Percentiles rank a stretch among this genome's conserved stretches.
These are phyloP conservation scores for Petrolisthes manimaculis DNA, from an alignment of 2,888 invertebrate species.

Conservation along the genomic window DNA sequence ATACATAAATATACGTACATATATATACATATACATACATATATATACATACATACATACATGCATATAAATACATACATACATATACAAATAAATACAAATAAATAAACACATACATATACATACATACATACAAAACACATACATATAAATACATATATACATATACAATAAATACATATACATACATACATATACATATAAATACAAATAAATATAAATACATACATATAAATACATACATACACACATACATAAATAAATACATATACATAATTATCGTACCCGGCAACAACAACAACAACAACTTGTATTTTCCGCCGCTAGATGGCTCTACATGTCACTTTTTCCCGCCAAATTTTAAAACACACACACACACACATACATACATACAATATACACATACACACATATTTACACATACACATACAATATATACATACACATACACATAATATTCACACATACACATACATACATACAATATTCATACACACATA, in stretches of 20 bases:
- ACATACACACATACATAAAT: too few species aligned
- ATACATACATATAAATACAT: too few species aligned
- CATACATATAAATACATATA: conserved; percentile 11
- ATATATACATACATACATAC: not conserved
- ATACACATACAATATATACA: too few species aligned
- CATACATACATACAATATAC: not conserved
- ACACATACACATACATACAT: too few species aligned
- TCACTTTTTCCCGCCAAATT: conserved; percentile 5
- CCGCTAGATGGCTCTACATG: too few species aligned
- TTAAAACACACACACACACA: not conserved
- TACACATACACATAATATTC: too few species aligned
- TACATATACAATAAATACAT: too few species aligned
- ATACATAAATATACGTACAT: not conserved
- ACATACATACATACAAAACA: not conserved
- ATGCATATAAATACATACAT: conserved; percentile 11
- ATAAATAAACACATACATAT: not conserved
- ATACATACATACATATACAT: too few species aligned
- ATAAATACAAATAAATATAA: too few species aligned
- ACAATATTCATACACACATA: too few species aligned
- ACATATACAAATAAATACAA: conserved; percentile 2
- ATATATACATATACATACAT: not conserved
- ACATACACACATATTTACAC: not conserved
- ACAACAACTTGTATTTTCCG: not conserved
- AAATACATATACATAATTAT: not conserved
- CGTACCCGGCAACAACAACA: not conserved